A percentile compares a stretch with the other conserved stretches of the same genome.
These are phyloP conservation scores for Stichodactyla mertensii DNA, from an alignment of 64 coral and sea anemone species.

Conservation along the genomic window DNA sequence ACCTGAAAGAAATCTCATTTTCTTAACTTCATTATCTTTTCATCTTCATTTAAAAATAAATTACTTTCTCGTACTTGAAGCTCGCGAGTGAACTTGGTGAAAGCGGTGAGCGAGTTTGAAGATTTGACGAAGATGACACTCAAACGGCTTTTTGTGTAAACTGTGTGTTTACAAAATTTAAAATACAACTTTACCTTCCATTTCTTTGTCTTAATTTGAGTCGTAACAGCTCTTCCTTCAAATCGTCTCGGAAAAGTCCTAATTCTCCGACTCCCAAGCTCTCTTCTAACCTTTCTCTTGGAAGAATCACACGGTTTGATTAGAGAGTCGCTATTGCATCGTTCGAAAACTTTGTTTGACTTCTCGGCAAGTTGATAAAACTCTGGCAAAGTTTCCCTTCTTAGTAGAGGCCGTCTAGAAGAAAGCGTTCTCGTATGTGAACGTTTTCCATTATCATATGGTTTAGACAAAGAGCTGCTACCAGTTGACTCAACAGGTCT, in stretches of 20 bases:
- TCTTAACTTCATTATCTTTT: neutral
- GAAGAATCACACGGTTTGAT: neutral
- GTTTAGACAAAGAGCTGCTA: conserved; percentile 12
- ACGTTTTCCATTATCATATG: neutral
- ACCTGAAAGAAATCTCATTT: neutral
- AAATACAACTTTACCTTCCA: neutral
- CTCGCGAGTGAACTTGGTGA: neutral
- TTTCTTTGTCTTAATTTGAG: neutral
- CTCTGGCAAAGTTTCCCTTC: conserved; percentile 6
- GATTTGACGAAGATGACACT: neutral
- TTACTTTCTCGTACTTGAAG: too few species aligned
- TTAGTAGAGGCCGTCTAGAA: neutral
- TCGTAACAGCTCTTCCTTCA: neutral
- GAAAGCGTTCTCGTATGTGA: neutral
- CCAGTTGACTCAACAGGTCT: neutral
- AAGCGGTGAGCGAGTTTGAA: neutral
- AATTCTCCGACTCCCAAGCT: neutral
- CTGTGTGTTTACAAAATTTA: neutral
- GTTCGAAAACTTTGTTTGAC: neutral
- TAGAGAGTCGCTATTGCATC: conserved; percentile 11
- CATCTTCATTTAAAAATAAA: too few species aligned
- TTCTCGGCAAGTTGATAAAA: neutral
- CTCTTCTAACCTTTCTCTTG: neutral
- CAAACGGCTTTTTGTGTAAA: neutral
- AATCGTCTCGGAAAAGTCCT: neutral